Base-by-base conservation (phyloP, 2,888 invertebrate genomes). In the Herminia tarsipennalis region DNA sequence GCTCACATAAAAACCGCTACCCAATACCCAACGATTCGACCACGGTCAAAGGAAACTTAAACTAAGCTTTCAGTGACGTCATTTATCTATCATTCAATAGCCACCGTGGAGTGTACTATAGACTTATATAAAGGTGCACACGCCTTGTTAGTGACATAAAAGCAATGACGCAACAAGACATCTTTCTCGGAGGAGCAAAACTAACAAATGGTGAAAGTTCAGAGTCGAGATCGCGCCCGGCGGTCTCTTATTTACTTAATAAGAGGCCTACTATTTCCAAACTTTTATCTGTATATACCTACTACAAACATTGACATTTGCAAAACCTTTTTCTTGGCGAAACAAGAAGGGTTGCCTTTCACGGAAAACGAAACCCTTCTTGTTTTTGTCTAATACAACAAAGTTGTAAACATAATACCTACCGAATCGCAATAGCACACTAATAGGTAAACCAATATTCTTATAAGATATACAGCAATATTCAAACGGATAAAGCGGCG, bases 171-270 rank as follows among this genome's bases (percentile, higher is more conserved):
- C 70, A 83, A 86, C 72, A 46, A 65, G 70, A 79, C 83, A 82
- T 81, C 82, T 77, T 71, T 70, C 68, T 70, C 72, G 58, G 63
- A 70, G 70, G 37, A 56, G 73, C 69, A 73, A 80, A 84, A 76
- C 81, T 73, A 80, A 83, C 82, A 86, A 83, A 81, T 67, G 79
- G 88, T 87, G 88, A 89, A 88, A 88, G 88, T 88, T 88, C 81
- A 82, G 53, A 63, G 51, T 56, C 44, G 49, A 53, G 37, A 30
- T 52, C 51, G 49, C 44, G 20, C 27, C 34, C 41, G 34, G 33
- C 47, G 38, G 40, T 42, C 50, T 41, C 29, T 50, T 61, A 54
- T 63, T 63, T 60, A 54, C 44, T 46, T 28, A 47, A 21, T 20
- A 33, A 47, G 37, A 48, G 38, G 47, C 28, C 47, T 61, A 48